A percentile compares a stretch with the other conserved stretches of the same genome.
Evolutionary conservation across 1,140 invertebrate species (phyloP).

Genomic region (Coptotermes formosanus): DNA sequence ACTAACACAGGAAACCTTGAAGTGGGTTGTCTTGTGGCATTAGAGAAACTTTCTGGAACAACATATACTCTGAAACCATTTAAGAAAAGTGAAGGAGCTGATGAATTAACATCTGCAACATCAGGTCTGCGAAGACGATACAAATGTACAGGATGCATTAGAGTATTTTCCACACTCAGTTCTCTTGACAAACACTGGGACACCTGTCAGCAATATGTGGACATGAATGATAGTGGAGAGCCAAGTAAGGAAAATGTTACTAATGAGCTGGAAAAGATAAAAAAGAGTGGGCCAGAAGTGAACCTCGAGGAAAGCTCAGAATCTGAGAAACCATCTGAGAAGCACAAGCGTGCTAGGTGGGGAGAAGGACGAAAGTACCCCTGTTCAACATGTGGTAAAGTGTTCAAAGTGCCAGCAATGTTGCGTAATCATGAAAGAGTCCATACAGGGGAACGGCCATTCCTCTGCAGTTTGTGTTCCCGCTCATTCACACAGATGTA

Average conservation of each 20-base stretch:
- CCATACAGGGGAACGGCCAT: constrained; percentile 50
- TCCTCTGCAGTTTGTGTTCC: constrained; percentile 52
- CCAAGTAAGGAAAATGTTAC: neutral
- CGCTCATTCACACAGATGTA: constrained; percentile 50
- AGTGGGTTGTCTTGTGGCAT: neutral
- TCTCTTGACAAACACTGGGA: neutral
- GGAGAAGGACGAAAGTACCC: neutral
- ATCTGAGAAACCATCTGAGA: neutral
- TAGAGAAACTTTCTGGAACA: neutral
- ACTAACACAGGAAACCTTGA: neutral
- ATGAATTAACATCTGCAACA: too few relatives aligned
- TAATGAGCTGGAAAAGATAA: neutral
- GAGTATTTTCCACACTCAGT: neutral
- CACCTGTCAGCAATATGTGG: neutral
- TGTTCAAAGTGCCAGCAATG: constrained; percentile 1
- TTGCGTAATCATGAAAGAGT: constrained; percentile 44
- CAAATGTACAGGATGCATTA: constrained; percentile 8
- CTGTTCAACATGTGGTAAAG: neutral
- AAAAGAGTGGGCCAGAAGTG: neutral
- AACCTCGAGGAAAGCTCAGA: too few relatives aligned
- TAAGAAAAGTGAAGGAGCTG: neutral
- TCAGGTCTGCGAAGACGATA: neutral
- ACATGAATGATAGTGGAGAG: neutral
- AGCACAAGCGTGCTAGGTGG: neutral
- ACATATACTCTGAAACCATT: neutral